These are phyloP conservation scores for Vultur gryphus DNA, from an alignment of 2,797 vertebrate species.

Conservation along the genomic window DNA sequence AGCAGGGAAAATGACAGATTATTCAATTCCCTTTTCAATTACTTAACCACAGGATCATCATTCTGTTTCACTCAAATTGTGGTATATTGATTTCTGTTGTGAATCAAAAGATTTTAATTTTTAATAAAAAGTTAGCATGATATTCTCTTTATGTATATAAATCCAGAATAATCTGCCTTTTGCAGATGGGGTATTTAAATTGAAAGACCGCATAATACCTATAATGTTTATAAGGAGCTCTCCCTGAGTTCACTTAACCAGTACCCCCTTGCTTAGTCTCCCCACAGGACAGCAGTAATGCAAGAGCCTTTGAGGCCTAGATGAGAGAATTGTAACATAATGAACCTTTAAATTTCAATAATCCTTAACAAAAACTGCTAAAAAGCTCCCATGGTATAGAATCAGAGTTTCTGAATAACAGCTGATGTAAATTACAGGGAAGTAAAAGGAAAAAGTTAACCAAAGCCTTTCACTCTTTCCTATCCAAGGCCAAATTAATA, in stretches of 20 bases:
- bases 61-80: constrained; percentile 48
- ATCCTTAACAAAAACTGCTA: neutral
- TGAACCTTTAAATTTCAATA: constrained; percentile 23
- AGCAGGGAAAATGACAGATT: constrained; percentile 54
- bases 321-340: neutral
- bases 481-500: neutral
- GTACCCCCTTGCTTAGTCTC: neutral
- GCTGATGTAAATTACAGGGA: neutral
- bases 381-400: neutral
- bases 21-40: constrained; percentile 58
- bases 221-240: neutral
- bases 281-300: neutral
- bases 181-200: neutral
- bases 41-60: constrained; percentile 61
- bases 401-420: neutral
- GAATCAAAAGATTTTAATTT: constrained; percentile 62
- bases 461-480: neutral
- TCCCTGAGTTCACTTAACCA: neutral
- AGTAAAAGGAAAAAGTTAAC: neutral
- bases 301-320: neutral
- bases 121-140: constrained; percentile 50
- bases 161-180: constrained; percentile 31
- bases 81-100: constrained; percentile 63
- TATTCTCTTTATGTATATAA: constrained; percentile 28
- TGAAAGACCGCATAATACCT: neutral